These are phyloP conservation scores for Hydractinia symbiolongicarpus DNA, from an alignment of 30 jellyfish, hydroid and myxozoan genomes.

Conservation along the genomic window DNA sequence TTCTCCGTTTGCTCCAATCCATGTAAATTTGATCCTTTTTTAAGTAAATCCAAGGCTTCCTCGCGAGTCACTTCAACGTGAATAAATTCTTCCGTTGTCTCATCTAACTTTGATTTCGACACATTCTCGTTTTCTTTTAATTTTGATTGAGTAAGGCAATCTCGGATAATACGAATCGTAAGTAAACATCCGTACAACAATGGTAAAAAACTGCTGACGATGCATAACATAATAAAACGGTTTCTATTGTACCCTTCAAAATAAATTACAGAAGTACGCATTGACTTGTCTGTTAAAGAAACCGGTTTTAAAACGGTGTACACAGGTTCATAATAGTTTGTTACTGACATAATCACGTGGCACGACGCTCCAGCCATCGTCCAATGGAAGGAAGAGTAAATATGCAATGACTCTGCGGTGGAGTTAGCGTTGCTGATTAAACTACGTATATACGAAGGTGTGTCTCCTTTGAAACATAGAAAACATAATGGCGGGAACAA, in stretches of 20 bases:
- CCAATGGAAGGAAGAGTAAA: conserved; percentile 40
- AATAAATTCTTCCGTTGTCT: conserved; percentile 28
- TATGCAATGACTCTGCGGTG: conserved; percentile 29
- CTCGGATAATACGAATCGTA: neutral
- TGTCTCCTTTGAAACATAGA: conserved; percentile 37
- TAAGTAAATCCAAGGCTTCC: conserved; percentile 47
- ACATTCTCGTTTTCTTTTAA: neutral
- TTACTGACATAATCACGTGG: conserved; percentile 62
- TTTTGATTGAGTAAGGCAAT: neutral
- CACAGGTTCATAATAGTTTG: conserved; percentile 85
- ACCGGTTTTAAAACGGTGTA: conserved; percentile 41
- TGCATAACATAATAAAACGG: conserved; percentile 58
- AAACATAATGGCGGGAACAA: conserved; percentile 30
- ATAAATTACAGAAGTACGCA: conserved; percentile 25
- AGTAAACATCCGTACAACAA: conserved; percentile 45
- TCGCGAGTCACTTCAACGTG: conserved; percentile 30
- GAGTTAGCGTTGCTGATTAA: conserved; percentile 36
- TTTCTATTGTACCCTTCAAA: conserved; percentile 60
- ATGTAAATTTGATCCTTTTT: conserved; percentile 22
- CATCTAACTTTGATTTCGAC: neutral
- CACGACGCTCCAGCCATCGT: conserved; percentile 48
- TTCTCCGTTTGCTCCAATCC: conserved; percentile 1
- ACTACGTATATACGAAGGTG: conserved; percentile 45
- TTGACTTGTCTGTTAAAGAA: neutral
- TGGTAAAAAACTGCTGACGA: conserved; percentile 66